Percentiles rank a stretch among this genome's conserved stretches.
Evolutionary conservation across 2,888 invertebrate genomes (phyloP).

Genomic region (Pristionchus entomophagus): DNA sequence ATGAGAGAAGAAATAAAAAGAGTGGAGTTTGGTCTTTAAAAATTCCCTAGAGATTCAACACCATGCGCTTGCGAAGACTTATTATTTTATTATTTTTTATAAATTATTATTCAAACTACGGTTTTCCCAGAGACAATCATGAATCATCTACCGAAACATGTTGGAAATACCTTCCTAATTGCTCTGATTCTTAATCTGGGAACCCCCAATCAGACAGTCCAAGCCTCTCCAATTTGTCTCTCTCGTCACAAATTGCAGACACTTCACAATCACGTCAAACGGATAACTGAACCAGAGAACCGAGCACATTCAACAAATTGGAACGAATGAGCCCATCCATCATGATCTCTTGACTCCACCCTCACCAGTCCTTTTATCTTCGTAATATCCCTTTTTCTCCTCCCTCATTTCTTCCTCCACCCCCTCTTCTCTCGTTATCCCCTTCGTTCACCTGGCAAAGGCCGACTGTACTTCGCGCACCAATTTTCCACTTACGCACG

Average conservation of each 20-base stretch:
- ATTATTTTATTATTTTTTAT: no score
- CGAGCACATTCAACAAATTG: background rate
- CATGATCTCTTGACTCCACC: constrained; percentile 33
- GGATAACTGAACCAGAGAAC: background rate
- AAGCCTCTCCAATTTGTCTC: background rate
- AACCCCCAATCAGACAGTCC: background rate
- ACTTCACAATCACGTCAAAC: background rate
- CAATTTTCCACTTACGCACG: no score
- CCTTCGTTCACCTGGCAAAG: background rate
- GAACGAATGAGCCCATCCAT: background rate
- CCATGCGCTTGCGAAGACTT: no score
- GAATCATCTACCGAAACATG: background rate
- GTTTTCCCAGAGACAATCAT: no score
- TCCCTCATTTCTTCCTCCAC: background rate
- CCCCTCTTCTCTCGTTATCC: background rate
- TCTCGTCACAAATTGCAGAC: background rate
- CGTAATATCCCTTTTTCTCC: background rate
- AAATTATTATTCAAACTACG: no score
- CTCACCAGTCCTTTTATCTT: background rate
- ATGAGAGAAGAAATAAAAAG: no score
- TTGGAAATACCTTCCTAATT: background rate
- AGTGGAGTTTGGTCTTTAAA: background rate
- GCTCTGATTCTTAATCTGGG: background rate
- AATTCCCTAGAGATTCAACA: background rate
- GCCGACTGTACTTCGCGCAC: no score